Evolutionary conservation across 2,888 invertebrate genomes (phyloP).

Genomic region (Xylota sylvarum): DNA sequence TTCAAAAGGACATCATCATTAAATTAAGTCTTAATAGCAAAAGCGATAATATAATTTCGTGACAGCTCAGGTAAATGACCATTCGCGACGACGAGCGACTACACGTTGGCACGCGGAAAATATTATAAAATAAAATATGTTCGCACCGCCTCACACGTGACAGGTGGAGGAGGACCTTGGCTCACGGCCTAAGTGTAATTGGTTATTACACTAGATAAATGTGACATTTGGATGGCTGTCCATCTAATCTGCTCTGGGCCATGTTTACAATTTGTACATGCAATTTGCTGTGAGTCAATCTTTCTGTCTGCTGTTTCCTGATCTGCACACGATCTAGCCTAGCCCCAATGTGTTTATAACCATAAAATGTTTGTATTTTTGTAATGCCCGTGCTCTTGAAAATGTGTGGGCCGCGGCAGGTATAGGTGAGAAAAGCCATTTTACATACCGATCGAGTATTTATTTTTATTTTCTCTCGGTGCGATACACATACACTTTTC

Average conservation of each 20-base stretch:
- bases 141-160: conserved; percentile 54
- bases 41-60: neutral
- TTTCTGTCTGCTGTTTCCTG: conserved; percentile 42
- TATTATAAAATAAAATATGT: neutral
- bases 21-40: conserved; percentile 6
- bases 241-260: conserved; percentile 5
- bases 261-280: conserved; percentile 34
- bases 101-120: conserved; percentile 29
- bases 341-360: neutral
- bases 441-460: conserved; percentile 12
- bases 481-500: conserved; percentile 6
- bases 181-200: conserved; percentile 52
- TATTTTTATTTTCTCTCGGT: conserved; percentile 29
- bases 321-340: conserved; percentile 41
- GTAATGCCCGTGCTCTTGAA: conserved; percentile 17
- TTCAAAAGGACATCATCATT: conserved; percentile 32
- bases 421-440: conserved; percentile 43
- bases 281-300: conserved; percentile 55
- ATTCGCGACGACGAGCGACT: neutral
- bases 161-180: conserved; percentile 63
- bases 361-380: conserved; percentile 52
- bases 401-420: conserved; percentile 5
- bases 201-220: conserved; percentile 17
- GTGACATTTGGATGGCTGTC: conserved; percentile 49
- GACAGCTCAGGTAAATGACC: conserved; percentile 44